phyloP scores from a whole-genome alignment of 2,113 vertebrate species.

The Colossoma macropomum region DNA sequence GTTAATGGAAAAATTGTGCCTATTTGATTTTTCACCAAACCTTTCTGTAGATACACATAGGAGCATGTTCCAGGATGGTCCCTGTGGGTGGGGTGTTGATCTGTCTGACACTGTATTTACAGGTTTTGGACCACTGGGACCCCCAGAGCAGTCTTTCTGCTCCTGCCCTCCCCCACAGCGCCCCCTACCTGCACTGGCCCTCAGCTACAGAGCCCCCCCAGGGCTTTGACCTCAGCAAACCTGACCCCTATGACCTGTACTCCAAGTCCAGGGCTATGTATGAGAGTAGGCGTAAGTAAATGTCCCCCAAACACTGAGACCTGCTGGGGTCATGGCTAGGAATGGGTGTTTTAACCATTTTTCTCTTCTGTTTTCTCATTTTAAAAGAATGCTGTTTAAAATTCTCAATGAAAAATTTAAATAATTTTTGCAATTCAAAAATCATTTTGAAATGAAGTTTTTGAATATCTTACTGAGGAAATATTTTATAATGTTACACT shows the following conservation, averaged over 20 bases:
- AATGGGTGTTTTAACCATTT: neutral
- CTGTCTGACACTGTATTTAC: conserved; percentile 76
- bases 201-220: conserved; percentile 92
- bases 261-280: conserved; percentile 97
- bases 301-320: neutral
- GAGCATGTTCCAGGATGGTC: neutral
- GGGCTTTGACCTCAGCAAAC: conserved; percentile 91
- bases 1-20: too few species aligned
- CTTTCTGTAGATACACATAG: neutral
- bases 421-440: too few species aligned
- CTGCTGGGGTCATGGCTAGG: neutral
- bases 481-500: too few species aligned
- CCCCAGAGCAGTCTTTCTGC: conserved; percentile 88
- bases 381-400: too few species aligned
- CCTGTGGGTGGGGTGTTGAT: conserved; percentile 42
- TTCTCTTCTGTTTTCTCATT: neutral
- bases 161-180: conserved; percentile 85
- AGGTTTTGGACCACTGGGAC: conserved; percentile 96
- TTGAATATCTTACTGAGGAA: too few species aligned
- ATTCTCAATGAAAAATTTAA: too few species aligned
- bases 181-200: conserved; percentile 91
- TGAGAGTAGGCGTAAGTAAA: conserved; percentile 99
- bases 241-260: conserved; percentile 95
- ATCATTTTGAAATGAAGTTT: too few species aligned
- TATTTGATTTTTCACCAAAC: too few species aligned